Evolutionary conservation across 2,113 vertebrate species (phyloP), one percentile per base, ranked within the genome.

Genomic region (Hypocryptadius cinnamomeus): DNA sequence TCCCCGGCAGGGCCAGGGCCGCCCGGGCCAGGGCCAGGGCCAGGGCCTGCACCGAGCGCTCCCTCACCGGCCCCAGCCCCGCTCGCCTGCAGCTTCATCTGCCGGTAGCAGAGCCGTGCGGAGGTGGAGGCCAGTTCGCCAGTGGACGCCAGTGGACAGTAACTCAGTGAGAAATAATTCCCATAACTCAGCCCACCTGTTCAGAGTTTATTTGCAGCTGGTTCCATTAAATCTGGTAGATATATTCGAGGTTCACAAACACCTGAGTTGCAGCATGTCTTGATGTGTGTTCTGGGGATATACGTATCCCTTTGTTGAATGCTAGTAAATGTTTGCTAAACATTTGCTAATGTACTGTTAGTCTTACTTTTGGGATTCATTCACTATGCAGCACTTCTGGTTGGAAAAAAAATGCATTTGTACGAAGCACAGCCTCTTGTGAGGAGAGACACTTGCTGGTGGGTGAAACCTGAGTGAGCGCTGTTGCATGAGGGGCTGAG

Each of bases 271-370:
- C 2, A 6, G 17, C 0, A 1, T n/a, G 27, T 21, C 4, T 48
- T 0, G 2, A 0, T 10, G n/a, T 18, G 22, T 25, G 15, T 39
- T n/a, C 1, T 53, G 48, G 9, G 19, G 15, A 4, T 21, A 0
- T 7, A 3, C 5, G 3, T 3, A 2, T 13, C 9, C 10, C 9
- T 65, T 8, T 86, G 22, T 12, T 69, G 33, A 57, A 10, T 37
- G 13, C 6, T 85, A 3, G 10, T 21, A 53, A 8, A 57, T 6
- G 7, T 5, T 71, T 68, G 6, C 4, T 80, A 19, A 10, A 42
- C 2, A 3, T 13, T 84, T 66, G 9, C 10, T 79, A 12, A 9
- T 33, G 2, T 2, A 10, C 21, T 11, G 2, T 57, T 65, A 40
- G 22, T 65, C 1, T 39, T 27, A 2, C 35, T 39, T 21, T 17